Conservation (phyloP, 2,797 vertebrate genomes). For the Hydrocynus forskahlii region DNA sequence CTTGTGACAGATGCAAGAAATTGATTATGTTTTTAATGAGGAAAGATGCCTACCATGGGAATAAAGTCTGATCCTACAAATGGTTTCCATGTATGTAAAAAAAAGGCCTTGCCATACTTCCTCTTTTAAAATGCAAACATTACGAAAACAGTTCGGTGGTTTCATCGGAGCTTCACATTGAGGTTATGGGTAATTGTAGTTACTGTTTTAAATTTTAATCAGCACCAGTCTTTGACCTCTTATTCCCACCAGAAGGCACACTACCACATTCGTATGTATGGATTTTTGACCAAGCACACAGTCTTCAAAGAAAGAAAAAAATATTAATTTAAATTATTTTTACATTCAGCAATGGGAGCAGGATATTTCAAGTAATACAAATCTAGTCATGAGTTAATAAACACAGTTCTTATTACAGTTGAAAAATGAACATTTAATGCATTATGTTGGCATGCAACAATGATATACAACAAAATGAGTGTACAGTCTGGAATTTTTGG, state of each 20-base stretch:
- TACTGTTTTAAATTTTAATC: conserved; percentile 80
- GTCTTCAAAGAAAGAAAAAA: not conserved
- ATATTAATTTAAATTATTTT: not conserved
- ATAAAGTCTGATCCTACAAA: conserved; percentile 5
- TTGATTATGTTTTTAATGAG: conserved; percentile 2
- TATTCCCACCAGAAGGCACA: conserved; percentile 68
- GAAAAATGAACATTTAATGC: too few species aligned
- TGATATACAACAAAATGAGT: not conserved
- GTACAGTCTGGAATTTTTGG: not conserved
- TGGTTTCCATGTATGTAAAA: not conserved
- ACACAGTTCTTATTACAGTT: too few species aligned
- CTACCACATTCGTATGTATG: not conserved
- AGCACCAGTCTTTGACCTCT: conserved; percentile 68
- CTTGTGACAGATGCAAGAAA: conserved; percentile 17
- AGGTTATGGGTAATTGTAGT: conserved; percentile 78
- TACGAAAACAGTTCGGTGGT: conserved; percentile 75
- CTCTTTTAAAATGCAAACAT: conserved; percentile 41
- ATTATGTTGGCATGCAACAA: too few species aligned
- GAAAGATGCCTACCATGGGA: not conserved
- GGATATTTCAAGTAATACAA: too few species aligned
- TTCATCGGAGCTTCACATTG: conserved; percentile 72
- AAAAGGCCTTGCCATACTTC: not conserved
- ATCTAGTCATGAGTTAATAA: too few species aligned
- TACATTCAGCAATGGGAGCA: not conserved
- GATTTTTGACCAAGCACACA: not conserved